These are phyloP conservation scores for Anolis apletophallus DNA, from an alignment of 2,797 vertebrate species.

Conservation along the genomic window DNA sequence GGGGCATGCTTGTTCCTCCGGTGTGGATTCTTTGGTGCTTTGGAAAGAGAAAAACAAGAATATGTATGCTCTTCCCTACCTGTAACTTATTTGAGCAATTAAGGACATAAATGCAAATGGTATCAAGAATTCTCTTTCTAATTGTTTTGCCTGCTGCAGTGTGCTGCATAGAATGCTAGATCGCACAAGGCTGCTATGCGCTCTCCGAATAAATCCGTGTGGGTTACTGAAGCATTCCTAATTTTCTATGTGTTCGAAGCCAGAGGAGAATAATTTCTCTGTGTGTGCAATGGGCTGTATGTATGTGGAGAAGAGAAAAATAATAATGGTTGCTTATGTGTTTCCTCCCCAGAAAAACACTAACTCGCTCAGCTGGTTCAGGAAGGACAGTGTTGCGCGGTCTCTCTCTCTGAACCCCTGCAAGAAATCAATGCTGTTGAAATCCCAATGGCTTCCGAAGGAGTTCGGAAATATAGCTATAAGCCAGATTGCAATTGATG, in stretches of 20 bases:
- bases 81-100: constrained; percentile 42
- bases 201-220: constrained; percentile 2
- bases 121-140: constrained; percentile 24
- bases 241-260: neutral
- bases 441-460: neutral
- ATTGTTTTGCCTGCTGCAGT: constrained; percentile 33
- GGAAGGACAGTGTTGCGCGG: too few species aligned
- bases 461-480: neutral
- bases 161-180: constrained; percentile 1
- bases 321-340: neutral
- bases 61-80: constrained; percentile 30
- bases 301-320: neutral
- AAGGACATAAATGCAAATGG: constrained; percentile 37
- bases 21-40: neutral
- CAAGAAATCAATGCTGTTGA: neutral
- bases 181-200: neutral
- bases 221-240: neutral
- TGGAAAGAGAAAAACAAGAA: constrained; percentile 59
- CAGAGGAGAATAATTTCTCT: neutral
- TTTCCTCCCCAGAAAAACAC: neutral
- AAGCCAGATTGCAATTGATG: neutral
- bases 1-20: constrained; percentile 58
- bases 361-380: neutral
- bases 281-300: too few species aligned
- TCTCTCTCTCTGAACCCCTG: neutral